Conservation (phyloP, 2,888 invertebrate species). For the Leptopilina syphax region DNA sequence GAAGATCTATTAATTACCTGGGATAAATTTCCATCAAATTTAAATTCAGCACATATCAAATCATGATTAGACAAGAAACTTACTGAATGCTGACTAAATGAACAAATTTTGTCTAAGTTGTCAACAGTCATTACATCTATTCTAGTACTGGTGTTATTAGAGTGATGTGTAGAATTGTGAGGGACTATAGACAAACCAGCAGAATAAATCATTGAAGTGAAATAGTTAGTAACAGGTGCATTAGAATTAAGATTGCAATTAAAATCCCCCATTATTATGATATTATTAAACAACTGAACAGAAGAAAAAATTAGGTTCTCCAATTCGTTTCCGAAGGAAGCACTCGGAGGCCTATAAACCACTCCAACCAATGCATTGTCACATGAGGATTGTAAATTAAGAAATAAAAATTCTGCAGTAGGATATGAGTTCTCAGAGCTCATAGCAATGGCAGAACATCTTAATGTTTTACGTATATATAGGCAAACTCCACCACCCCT, state of each 20-base stretch:
- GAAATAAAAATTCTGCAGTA: not conserved
- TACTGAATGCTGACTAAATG: not conserved
- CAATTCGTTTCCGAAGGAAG: not conserved
- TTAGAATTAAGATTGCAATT: not conserved
- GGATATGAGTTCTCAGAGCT: not conserved
- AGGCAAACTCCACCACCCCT: not conserved
- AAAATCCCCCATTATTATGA: not conserved
- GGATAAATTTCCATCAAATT: not conserved
- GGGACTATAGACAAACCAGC: not conserved
- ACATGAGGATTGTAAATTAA: not conserved
- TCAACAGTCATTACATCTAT: not conserved
- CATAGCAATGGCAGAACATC: not conserved
- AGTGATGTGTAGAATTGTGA: not conserved
- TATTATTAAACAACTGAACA: not conserved
- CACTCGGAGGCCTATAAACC: not conserved
- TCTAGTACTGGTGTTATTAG: not conserved
- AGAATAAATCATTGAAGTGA: slow-evolving; percentile 1
- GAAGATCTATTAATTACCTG: not conserved
- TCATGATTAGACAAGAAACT: not conserved
- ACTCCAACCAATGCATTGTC: not conserved
- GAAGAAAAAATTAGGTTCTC: not conserved
- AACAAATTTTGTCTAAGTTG: not conserved
- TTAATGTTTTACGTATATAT: not conserved
- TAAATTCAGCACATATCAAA: not conserved
- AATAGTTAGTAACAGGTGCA: not conserved